phyloP scores from a whole-genome alignment of 2,797 vertebrate genomes.

The Phrynocephalus forsythii region DNA sequence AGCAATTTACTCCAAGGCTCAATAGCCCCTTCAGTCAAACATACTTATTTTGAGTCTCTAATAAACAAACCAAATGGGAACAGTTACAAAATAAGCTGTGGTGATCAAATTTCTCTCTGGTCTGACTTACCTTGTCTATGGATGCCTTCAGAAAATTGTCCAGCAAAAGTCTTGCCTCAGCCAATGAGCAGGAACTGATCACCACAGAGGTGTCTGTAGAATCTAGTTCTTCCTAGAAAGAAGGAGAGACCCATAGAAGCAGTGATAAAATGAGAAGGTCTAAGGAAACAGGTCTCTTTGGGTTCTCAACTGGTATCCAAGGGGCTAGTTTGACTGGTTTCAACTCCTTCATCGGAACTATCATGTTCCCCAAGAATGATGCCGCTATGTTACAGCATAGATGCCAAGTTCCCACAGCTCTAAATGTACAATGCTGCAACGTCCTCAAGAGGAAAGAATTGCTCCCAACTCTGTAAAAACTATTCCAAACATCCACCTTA shows the following conservation, averaged over 20 bases:
- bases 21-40: neutral
- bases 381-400: too few species aligned
- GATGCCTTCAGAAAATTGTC: conserved; percentile 97
- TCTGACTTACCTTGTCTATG: conserved; percentile 88
- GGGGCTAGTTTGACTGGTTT: neutral
- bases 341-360: neutral
- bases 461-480: neutral
- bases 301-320: neutral
- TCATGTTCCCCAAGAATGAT: neutral
- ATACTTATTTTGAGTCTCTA: too few species aligned
- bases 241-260: neutral
- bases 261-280: neutral
- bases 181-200: conserved; percentile 96
- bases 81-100: neutral
- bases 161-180: conserved; percentile 93
- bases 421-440: neutral
- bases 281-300: neutral
- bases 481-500: neutral
- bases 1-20: neutral
- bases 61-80: neutral
- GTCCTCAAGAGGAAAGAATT: neutral
- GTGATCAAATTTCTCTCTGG: neutral
- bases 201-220: conserved; percentile 96
- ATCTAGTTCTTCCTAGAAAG: conserved; percentile 92
- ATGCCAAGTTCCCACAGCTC: neutral